Conservation (phyloP, 2,797 vertebrate species). For the Coluber constrictor region DNA sequence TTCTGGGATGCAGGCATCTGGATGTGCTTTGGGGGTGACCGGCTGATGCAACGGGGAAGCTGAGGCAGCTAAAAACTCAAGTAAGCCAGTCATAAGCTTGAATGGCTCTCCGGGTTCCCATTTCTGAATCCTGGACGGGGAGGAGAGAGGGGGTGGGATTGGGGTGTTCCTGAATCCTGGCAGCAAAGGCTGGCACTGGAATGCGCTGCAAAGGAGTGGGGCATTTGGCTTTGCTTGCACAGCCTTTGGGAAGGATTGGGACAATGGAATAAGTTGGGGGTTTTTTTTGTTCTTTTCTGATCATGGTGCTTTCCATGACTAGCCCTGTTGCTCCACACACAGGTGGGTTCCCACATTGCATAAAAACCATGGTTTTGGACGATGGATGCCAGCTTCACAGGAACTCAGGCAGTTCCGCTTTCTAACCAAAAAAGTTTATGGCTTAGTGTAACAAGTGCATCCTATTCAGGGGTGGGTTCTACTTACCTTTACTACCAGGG, state of each 20-base stretch:
- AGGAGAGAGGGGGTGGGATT: not conserved
- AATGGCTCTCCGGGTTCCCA: too few species aligned
- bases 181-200: not conserved
- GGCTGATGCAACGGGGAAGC: constrained; percentile 53
- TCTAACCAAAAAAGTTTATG: not conserved
- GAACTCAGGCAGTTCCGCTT: not conserved
- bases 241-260: not conserved
- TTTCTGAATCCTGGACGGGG: not conserved
- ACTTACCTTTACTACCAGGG: too few species aligned
- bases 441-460: not conserved
- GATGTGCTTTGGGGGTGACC: constrained; percentile 58
- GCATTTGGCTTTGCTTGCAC: not conserved
- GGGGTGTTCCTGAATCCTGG: not conserved
- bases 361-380: not conserved
- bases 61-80: constrained; percentile 48
- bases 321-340: not conserved
- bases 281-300: not conserved
- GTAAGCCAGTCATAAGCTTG: constrained; percentile 45
- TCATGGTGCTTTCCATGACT: not conserved
- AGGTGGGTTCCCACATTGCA: not conserved
- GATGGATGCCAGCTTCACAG: not conserved
- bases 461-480: too few species aligned
- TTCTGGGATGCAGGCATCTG: constrained; percentile 53
- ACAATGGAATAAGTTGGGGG: too few species aligned
- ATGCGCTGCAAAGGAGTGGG: not conserved